A percentile compares a stretch with the other conserved stretches of the same genome.
phyloP scores from a whole-genome alignment of 1,140 invertebrate genomes.

The Drosophila albomicans region DNA sequence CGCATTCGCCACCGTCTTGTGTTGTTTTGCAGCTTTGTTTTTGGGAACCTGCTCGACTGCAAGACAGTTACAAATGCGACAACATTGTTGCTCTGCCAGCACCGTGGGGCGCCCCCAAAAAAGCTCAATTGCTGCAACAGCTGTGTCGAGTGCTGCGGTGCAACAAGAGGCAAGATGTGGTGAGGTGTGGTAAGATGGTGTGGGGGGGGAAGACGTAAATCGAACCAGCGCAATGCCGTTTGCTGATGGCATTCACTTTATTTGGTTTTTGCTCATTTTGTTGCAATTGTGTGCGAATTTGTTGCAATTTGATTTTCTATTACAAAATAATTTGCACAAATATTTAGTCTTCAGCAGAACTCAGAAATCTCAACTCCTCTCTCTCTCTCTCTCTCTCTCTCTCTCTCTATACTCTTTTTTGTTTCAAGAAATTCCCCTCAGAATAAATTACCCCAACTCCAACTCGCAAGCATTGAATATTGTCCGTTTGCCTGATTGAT shows the following conservation, averaged over 20 bases:
- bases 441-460: slow-evolving; percentile 6
- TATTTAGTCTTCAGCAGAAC: slow-evolving; percentile 37
- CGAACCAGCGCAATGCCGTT: slow-evolving; percentile 70
- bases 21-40: slow-evolving; percentile 43
- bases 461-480: neutral
- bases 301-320: slow-evolving; percentile 82
- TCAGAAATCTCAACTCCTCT: neutral
- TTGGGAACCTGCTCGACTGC: slow-evolving; percentile 56
- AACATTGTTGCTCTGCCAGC: slow-evolving; percentile 68
- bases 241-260: slow-evolving; percentile 77
- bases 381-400: neutral
- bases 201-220: slow-evolving; percentile 37
- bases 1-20: neutral
- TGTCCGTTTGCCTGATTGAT: slow-evolving; percentile 22
- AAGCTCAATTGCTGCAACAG: slow-evolving; percentile 60
- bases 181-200: neutral
- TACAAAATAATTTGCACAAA: slow-evolving; percentile 76
- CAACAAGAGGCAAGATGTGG: slow-evolving; percentile 6
- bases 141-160: slow-evolving; percentile 48
- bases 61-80: slow-evolving; percentile 82
- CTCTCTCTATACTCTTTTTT: neutral
- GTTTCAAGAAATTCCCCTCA: too few relatives aligned
- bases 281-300: slow-evolving; percentile 81
- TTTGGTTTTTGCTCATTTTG: slow-evolving; percentile 63
- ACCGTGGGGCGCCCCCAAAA: neutral